A percentile compares a stretch with the other conserved stretches of the same genome.
Evolutionary conservation across 1,140 invertebrate species (phyloP).

Genomic region (Philopotamus ludificatus): DNA sequence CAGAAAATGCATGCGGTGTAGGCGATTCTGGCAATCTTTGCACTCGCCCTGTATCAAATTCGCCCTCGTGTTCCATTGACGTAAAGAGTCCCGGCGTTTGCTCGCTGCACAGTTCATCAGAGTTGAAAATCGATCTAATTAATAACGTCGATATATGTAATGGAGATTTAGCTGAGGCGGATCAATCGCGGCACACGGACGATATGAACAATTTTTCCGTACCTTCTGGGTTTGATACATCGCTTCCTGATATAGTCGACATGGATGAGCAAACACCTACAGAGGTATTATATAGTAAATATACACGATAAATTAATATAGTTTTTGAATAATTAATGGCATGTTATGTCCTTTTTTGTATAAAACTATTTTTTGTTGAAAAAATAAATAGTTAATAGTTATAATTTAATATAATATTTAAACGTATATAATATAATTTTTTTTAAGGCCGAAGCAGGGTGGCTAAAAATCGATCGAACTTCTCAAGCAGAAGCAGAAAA

Average conservation of each 20-base stretch:
- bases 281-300: slow-evolving; percentile 51
- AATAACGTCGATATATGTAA: slow-evolving; percentile 55
- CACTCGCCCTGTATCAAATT: not conserved
- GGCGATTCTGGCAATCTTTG: not conserved
- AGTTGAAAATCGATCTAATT: slow-evolving; percentile 53
- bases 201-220: slow-evolving; percentile 38
- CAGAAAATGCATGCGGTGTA: not conserved
- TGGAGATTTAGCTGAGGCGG: slow-evolving; percentile 54
- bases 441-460: too few species aligned
- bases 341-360: too few species aligned
- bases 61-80: slow-evolving; percentile 14
- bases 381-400: too few species aligned
- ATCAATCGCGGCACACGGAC: slow-evolving; percentile 49
- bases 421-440: too few species aligned
- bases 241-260: slow-evolving; percentile 54
- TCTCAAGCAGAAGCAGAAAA: too few species aligned
- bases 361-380: too few species aligned
- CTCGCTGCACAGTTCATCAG: slow-evolving; percentile 24
- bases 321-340: too few species aligned
- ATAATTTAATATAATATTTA: too few species aligned
- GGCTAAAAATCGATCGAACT: too few species aligned
- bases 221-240: slow-evolving; percentile 38
- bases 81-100: not conserved
- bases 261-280: slow-evolving; percentile 55
- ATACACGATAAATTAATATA: too few species aligned